Evolutionary conservation across 2,888 invertebrate genomes (phyloP), one percentile per base, ranked within the genome.

Genomic region (Pterostichus niger): DNA sequence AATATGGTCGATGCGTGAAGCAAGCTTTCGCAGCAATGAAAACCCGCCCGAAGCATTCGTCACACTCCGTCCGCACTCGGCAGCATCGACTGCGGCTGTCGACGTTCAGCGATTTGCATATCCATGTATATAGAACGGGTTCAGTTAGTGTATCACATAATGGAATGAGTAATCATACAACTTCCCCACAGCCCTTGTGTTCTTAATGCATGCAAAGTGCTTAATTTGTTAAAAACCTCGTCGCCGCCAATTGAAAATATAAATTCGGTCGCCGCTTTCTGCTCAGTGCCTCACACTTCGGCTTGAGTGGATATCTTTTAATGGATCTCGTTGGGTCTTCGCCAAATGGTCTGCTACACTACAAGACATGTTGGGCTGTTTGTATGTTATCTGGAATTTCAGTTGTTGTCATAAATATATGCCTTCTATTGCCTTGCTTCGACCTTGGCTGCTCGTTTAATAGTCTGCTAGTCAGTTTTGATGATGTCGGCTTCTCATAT

Each of bases 121-220:
- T 86, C 86, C 85, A 87, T 87, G 86, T 86, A 86, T 86, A 87
- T 87, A 86, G 86, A 86, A 86, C 86, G 85, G 85, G 85, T 87
- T 85, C 85, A 85, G 85, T 85, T 84, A 85, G 85, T 85, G 85
- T 84, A 85, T 81, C 81, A 73, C 81, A 81, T 86, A 86, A 86
- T 86, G 86, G 85, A 86, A 86, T 85, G 84, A 85, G 85, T 86
- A 86, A 86, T 86, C 86, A 86, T 85, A 86, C 84, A 83, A 73
- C 31, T 75, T 75, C 49, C 75, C 49, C 59, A 49, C 54, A 44
- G 33, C 46, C 61, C 75, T 44, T 68, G 31, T 56, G 35, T 77
- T 56, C 75, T 73, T 82, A 86, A 86, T 86, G 84, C 85, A 86
- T 86, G 86, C 86, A 86, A 86, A 86, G 85, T 85, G 84, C 85